A percentile compares a stretch with the other conserved stretches of the same genome.
These are phyloP conservation scores for Pristionchus entomophagus DNA, from an alignment of 2,888 invertebrate genomes.

Conservation along the genomic window DNA sequence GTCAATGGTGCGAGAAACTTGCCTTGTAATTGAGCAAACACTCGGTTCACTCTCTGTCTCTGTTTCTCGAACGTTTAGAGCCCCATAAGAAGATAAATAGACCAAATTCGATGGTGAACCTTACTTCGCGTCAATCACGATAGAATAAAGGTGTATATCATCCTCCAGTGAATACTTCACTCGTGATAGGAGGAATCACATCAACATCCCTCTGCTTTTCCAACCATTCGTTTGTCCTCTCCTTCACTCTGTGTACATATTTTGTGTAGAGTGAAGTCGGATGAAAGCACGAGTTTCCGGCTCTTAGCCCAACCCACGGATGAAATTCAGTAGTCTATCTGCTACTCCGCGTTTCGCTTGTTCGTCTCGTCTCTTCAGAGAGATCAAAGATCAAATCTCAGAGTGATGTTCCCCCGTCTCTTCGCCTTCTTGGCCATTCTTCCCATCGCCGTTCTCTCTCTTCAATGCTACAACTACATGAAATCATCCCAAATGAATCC, in stretches of 20 bases:
- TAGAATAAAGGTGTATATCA: background rate
- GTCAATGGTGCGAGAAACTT: conserved; percentile 29
- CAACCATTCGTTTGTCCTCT: conserved; percentile 3
- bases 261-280: background rate
- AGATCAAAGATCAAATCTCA: background rate
- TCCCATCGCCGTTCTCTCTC: conserved; percentile 53
- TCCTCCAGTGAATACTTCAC: background rate
- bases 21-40: conserved; percentile 26
- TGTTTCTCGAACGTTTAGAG: conserved; percentile 15
- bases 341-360: background rate
- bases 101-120: background rate
- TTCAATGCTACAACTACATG: conserved; percentile 60
- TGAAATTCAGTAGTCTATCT: background rate
- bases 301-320: background rate
- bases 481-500: conserved; percentile 29
- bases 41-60: background rate
- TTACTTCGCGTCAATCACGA: background rate
- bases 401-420: conserved; percentile 1
- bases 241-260: conserved; percentile 37
- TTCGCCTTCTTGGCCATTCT: conserved; percentile 30
- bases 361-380: background rate
- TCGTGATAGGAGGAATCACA: background rate
- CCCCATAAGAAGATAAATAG: conserved; percentile 20
- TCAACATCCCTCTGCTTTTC: conserved; percentile 1
- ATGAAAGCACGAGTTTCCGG: conserved; percentile 35